Evolutionary conservation across 2,113 vertebrate species (phyloP), one percentile per base, ranked within the genome.

Genomic region (Eleginops maclovinus): DNA sequence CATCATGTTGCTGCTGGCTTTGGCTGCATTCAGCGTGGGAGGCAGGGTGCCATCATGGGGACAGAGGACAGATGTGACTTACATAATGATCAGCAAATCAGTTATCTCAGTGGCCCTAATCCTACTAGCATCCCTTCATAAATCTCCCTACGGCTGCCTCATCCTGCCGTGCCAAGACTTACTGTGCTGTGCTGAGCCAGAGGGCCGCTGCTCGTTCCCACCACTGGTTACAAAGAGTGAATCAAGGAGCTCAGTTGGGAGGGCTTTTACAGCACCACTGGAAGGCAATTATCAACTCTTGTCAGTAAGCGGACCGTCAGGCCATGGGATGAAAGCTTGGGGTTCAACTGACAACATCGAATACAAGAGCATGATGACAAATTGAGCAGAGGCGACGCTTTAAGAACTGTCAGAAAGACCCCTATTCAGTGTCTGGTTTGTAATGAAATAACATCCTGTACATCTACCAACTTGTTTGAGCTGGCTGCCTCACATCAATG

Each of bases 21-120:
- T 72, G 76, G 77, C 80, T 56, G 68, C 15, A 3, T 15, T 62
- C 41, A 46, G 85, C 49, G 60, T 77, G 80, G 75, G 83, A 59
- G 85, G 77, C 70, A 60, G 13, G 40, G 51, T 31, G 49, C 75
- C 71, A 63, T 70, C 0, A 24, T 49, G 54, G 74, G 72, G 75
- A 77, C 69, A 31, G 69, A 69, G 82, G 83, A 89, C 91, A 88
- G 89, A 91, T 92, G 88, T 81, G 85, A 81, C 77, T 90, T 88
- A 88, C 72, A 41, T 83, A 86, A 89, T 60, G 64, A 87, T 88
- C 86, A 28, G 72, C 73, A 62, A 81, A 87, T 87, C 84, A 58
- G 63, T 84, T 60, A 49, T 78, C 86, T 79, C 78, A 26, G 65
- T n/a, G 55, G 71, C 69, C 74, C 61, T 86, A 90, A 92, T 90